Evolutionary conservation across 2,113 vertebrate species (phyloP), one percentile per base, ranked within the genome.

Genomic region (Phylloscopus trochiloides): DNA sequence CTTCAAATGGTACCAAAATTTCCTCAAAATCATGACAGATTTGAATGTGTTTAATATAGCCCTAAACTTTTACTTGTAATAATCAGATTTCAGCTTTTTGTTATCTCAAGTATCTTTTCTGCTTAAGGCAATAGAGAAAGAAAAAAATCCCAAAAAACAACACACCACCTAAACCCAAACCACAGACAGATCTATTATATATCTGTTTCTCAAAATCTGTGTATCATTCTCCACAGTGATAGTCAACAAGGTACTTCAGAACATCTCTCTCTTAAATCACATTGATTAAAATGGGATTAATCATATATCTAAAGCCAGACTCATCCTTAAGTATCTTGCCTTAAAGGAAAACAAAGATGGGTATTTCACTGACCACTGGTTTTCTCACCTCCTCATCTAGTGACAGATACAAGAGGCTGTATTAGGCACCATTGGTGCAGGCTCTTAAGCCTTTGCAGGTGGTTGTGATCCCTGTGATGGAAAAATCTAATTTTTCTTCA

Each of bases 401-500:
- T 34, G 67, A 76, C 38, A 80, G 71, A 76, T 36, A 96, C 47
- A 81, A 85, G 73, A 90, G 85, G 22, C 40, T 28, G 72, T 77
- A 92, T 96, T 86, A 96, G 80, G 62, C 29, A 22, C 85, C 72
- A 80, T 4, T 63, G 90, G 85, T 25, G 25, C 67, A 62, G 90
- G 43, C 90, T 96, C 88, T 96, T 96, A 96, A 97, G 95, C 93
- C 93, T 80, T 96, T 90, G 93, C 90, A 94, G 94, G 94, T 94
- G 92, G 93, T 92, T 95, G 79, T 94, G 90, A 92, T 93, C 92
- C 65, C 67, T 40, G 75, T 77, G 88, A 90, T 83, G 75, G 82
- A 89, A 87, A 95, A 96, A 96, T 77, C 75, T 96, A 62, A 94
- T 97, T 92, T 95, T 96, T 95, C 78, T 86, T 95, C 90, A 52